Conservation (phyloP, 2,888 invertebrate species). For the Campopleginae sp. region DNA sequence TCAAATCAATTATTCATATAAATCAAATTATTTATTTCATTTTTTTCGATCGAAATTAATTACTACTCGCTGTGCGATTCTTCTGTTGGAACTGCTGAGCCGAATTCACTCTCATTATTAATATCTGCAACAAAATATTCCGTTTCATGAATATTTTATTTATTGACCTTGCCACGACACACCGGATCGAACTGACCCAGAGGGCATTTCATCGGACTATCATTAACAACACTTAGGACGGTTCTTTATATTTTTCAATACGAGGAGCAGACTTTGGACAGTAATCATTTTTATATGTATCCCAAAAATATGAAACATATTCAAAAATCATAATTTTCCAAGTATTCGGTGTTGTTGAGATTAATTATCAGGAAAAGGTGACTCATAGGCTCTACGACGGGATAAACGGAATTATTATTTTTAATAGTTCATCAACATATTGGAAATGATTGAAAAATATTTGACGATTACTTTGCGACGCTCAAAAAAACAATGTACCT, state of each 20-base stretch:
- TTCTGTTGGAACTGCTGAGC: constrained; percentile 71
- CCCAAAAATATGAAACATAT: background rate
- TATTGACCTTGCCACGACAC: background rate
- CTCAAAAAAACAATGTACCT: constrained; percentile 77
- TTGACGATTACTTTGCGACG: no score
- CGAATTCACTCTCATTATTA: constrained; percentile 70
- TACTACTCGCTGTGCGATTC: constrained; percentile 43
- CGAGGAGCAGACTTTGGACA: background rate
- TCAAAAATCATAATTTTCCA: no score
- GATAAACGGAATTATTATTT: no score
- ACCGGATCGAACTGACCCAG: no score
- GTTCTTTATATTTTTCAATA: no score
- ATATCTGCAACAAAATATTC: constrained; percentile 67
- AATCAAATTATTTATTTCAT: constrained; percentile 5
- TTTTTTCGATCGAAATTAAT: constrained; percentile 14
- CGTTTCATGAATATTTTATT: background rate
- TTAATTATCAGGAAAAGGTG: no score
- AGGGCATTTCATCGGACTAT: no score
- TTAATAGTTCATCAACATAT: background rate
- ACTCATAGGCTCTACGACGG: no score
- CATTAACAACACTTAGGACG: no score
- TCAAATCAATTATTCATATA: no score
- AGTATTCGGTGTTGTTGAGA: no score
- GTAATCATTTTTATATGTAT: background rate
- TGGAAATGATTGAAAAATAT: background rate